phyloP scores from a whole-genome alignment of 1,140 invertebrate species.

The Diorhabda sublineata region DNA sequence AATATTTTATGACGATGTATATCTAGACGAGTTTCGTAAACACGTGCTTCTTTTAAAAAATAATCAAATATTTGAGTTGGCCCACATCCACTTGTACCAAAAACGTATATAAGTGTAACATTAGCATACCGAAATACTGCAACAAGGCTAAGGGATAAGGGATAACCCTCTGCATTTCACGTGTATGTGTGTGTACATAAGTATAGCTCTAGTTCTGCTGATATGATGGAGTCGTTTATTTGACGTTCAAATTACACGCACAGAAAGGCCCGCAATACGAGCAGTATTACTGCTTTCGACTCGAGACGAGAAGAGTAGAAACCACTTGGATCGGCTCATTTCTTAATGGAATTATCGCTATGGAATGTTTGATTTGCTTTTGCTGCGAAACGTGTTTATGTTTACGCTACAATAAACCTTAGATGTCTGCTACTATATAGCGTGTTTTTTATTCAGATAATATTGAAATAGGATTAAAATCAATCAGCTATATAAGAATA shows the following conservation, averaged over 20 bases:
- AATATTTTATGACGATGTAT: no score
- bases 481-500: no score
- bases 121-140: slow-evolving; percentile 32
- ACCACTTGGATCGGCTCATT: slow-evolving; percentile 41
- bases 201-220: slow-evolving; percentile 22
- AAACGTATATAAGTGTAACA: slow-evolving; percentile 15
- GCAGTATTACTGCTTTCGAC: slow-evolving; percentile 1
- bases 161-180: slow-evolving; percentile 14
- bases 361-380: slow-evolving; percentile 31
- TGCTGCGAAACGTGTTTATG: neutral
- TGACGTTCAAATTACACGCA: slow-evolving; percentile 42
- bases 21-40: no score
- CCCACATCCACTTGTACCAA: slow-evolving; percentile 6
- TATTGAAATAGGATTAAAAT: no score
- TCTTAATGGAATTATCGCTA: slow-evolving; percentile 45
- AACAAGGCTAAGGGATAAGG: slow-evolving; percentile 7
- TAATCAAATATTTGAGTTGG: slow-evolving; percentile 8
- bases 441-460: no score
- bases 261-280: slow-evolving; percentile 22
- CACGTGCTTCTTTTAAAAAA: neutral
- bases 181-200: slow-evolving; percentile 32
- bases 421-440: neutral
- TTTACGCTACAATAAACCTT: neutral
- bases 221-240: slow-evolving; percentile 37
- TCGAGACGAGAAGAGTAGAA: slow-evolving; percentile 23